These are phyloP conservation scores for Phrynocephalus vlangalii DNA, from an alignment of 2,797 vertebrate species.

Conservation along the genomic window DNA sequence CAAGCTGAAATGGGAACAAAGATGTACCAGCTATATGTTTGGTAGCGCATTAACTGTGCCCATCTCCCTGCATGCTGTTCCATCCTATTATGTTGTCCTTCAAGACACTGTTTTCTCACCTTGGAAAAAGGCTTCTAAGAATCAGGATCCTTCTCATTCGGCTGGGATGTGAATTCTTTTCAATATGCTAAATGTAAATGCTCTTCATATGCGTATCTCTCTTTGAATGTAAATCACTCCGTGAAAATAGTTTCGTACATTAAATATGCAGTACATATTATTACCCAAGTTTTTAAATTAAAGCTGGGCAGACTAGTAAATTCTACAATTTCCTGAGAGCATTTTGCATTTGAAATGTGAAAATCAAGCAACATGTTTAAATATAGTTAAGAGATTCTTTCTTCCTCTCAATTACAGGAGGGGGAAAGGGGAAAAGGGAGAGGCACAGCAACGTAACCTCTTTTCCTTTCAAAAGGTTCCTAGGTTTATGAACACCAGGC, in stretches of 20 bases:
- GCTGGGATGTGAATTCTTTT: not conserved
- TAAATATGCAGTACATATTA: not conserved
- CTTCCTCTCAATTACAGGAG: not conserved
- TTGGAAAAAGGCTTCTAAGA: not conserved
- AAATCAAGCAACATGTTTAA: not conserved
- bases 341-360: not conserved
- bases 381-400: not conserved
- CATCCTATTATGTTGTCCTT: not conserved
- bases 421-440: no score
- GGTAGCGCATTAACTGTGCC: not conserved
- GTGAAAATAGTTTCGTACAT: not conserved
- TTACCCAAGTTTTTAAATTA: not conserved
- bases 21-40: not conserved
- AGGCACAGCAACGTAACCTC: no score
- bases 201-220: not conserved
- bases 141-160: not conserved
- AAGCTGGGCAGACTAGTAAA: not conserved
- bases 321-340: not conserved
- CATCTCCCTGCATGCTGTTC: not conserved
- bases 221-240: not conserved
- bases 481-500: no score
- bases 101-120: not conserved
- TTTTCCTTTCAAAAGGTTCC: no score
- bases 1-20: not conserved
- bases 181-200: not conserved